Percentiles rank a stretch among this genome's conserved stretches.
These are phyloP conservation scores for Perca fluviatilis DNA, from an alignment of 2,113 vertebrate genomes.

Conservation along the genomic window DNA sequence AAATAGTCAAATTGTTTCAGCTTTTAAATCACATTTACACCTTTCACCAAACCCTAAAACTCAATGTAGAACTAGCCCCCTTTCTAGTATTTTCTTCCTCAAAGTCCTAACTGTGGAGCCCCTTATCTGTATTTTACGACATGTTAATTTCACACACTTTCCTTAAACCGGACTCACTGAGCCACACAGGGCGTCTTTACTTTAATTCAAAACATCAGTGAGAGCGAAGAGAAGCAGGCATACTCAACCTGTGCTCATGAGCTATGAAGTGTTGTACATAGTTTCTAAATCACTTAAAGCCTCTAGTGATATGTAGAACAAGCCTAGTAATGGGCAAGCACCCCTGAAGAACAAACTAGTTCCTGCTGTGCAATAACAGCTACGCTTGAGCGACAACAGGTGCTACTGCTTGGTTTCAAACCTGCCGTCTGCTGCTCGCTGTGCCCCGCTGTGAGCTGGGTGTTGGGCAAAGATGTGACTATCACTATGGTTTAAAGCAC, in stretches of 20 bases:
- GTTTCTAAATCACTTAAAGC: constrained; percentile 19
- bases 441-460: not conserved
- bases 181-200: not conserved
- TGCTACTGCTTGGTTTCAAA: constrained; percentile 34
- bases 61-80: too few relatives aligned
- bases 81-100: not conserved
- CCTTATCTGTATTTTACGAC: constrained; percentile 5
- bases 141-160: constrained; percentile 4
- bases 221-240: constrained; percentile 8
- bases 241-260: constrained; percentile 28
- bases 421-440: constrained; percentile 19
- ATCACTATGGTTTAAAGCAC: constrained; percentile 3
- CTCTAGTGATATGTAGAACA: constrained; percentile 1
- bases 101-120: not conserved
- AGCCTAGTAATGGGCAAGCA: constrained; percentile 10
- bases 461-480: not conserved
- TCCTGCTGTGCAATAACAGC: constrained; percentile 51
- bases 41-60: not conserved
- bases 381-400: constrained; percentile 66
- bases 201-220: constrained; percentile 28
- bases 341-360: constrained; percentile 49
- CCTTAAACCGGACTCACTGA: not conserved
- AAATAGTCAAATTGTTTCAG: not conserved
- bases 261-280: constrained; percentile 24
- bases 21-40: not conserved